Evolutionary conservation across 2,888 invertebrate genomes (phyloP).

Genomic region (Pteria penguin): DNA sequence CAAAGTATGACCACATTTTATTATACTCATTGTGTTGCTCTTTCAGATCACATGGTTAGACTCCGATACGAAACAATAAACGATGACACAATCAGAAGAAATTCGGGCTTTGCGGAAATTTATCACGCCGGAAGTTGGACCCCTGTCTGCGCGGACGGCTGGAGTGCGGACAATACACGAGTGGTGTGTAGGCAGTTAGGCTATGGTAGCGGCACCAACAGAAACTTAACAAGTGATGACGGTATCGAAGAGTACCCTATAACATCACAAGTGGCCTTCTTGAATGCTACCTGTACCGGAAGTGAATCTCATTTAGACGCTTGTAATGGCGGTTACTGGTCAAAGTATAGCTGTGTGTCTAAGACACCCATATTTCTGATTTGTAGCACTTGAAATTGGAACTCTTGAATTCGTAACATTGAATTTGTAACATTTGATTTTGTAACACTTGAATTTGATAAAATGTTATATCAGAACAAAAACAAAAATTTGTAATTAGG

Average conservation of each 20-base stretch:
- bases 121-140: slow-evolving; percentile 64
- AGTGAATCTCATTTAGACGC: slow-evolving; percentile 32
- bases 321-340: slow-evolving; percentile 26
- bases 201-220: slow-evolving; percentile 30
- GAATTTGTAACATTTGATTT: too few species aligned
- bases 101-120: slow-evolving; percentile 61
- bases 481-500: too few species aligned
- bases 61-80: slow-evolving; percentile 13
- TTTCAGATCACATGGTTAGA: slow-evolving; percentile 44
- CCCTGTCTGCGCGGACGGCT: slow-evolving; percentile 65
- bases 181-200: slow-evolving; percentile 71
- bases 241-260: neutral
- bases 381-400: too few species aligned
- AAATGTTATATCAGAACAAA: too few species aligned
- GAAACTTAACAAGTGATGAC: neutral
- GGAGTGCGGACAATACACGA: slow-evolving; percentile 60
- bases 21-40: neutral
- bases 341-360: slow-evolving; percentile 21
- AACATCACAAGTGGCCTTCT: neutral
- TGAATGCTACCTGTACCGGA: slow-evolving; percentile 35
- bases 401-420: too few species aligned
- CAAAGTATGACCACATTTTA: too few species aligned
- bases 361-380: slow-evolving; percentile 20
- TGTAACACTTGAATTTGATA: too few species aligned
- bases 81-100: slow-evolving; percentile 31